A percentile compares a stretch with the other conserved stretches of the same genome.
These are phyloP conservation scores for Yponomeuta malinellus DNA, from an alignment of 2,888 invertebrate genomes.

Conservation along the genomic window DNA sequence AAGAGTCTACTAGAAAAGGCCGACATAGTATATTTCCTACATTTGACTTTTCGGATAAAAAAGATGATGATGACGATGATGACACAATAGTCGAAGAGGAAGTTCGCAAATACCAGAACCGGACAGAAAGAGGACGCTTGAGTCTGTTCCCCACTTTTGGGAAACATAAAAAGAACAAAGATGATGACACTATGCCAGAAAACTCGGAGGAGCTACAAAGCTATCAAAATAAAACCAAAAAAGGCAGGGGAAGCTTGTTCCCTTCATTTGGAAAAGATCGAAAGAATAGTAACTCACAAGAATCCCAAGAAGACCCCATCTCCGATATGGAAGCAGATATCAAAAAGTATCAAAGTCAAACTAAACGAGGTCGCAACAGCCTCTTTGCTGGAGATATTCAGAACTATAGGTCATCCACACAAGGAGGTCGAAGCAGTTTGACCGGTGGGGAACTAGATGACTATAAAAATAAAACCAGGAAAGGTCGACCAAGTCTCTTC, in stretches of 20 bases:
- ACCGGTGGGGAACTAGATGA: constrained; percentile 48
- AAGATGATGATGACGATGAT: constrained; percentile 39
- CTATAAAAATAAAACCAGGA: constrained; percentile 55
- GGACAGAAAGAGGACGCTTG: constrained; percentile 17
- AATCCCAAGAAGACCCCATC: constrained; percentile 20
- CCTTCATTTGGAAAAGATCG: constrained; percentile 63
- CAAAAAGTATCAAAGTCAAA: constrained; percentile 55
- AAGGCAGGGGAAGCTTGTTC: constrained; percentile 56
- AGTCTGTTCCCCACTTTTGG: constrained; percentile 21
- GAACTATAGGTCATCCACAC: constrained; percentile 35
- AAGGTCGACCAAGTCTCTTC: constrained; percentile 63
- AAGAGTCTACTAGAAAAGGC: constrained; percentile 55
- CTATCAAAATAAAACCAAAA: constrained; percentile 59
- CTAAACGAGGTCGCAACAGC: constrained; percentile 45
- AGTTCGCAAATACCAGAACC: constrained; percentile 17
- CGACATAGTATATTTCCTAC: constrained; percentile 62
- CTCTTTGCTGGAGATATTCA: constrained; percentile 44
- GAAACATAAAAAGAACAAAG: constrained; percentile 37
- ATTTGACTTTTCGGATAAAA: constrained; percentile 55
- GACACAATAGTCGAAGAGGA: constrained; percentile 18
- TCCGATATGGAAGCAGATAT: constrained; percentile 46
- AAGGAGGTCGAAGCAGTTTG: constrained; percentile 29
- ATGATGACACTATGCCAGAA: constrained; percentile 59
- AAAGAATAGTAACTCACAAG: constrained; percentile 48
- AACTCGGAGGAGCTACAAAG: constrained; percentile 63